Conservation (phyloP, 2,113 vertebrate species). For the Rhizomys pruinosus region DNA sequence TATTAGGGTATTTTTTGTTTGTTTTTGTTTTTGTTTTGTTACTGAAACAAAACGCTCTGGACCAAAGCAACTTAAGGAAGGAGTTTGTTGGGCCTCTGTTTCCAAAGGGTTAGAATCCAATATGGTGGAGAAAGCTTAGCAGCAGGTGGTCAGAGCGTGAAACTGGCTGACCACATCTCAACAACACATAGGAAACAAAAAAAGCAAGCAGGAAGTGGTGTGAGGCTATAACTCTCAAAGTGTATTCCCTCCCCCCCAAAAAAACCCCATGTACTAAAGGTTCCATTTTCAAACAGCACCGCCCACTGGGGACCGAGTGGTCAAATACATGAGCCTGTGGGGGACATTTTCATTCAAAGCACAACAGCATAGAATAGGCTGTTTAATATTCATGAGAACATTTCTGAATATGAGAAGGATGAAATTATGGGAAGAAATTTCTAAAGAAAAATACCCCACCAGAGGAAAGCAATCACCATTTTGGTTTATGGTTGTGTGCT, state of each 20-base stretch:
- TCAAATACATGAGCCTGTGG: background rate
- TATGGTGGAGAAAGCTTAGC: no score
- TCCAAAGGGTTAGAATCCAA: background rate
- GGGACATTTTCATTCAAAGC: background rate
- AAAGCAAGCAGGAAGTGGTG: background rate
- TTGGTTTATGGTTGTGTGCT: background rate
- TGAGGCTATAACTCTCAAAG: background rate
- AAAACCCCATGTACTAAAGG: background rate
- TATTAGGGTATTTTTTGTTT: background rate
- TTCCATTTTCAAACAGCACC: no score
- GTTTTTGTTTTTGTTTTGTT: background rate
- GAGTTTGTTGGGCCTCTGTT: background rate
- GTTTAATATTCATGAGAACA: conserved; percentile 41
- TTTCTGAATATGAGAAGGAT: background rate
- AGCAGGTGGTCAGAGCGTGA: background rate
- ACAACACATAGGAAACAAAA: background rate
- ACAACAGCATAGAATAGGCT: background rate
- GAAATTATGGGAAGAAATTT: background rate
- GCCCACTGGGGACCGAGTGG: background rate
- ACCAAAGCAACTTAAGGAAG: background rate
- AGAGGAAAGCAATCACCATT: background rate
- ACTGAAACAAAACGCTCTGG: background rate
- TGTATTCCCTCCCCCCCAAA: no score
- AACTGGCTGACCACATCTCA: background rate
- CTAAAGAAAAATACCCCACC: background rate